These are phyloP conservation scores for Erythrocercus mccallii DNA, from an alignment of 2,113 vertebrate species.

Conservation along the genomic window DNA sequence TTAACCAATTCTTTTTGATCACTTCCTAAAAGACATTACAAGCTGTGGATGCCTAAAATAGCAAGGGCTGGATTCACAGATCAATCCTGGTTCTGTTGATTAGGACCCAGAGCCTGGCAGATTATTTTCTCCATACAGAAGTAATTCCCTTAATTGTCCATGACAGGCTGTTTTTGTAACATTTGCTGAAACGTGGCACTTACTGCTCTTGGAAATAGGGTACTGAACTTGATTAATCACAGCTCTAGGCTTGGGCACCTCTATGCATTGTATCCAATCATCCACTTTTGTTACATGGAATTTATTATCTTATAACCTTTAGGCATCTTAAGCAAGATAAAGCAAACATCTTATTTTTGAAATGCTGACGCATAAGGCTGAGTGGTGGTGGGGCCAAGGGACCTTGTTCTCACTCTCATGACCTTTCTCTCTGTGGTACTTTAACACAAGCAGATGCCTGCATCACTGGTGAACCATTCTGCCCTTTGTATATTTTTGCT, in stretches of 20 bases:
- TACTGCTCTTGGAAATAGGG: not conserved
- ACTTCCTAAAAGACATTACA: not conserved
- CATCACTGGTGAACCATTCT: not conserved
- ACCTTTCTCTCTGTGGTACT: not conserved
- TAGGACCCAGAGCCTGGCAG: not conserved
- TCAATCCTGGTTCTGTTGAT: not conserved
- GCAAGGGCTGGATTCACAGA: not conserved
- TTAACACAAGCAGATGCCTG: not conserved
- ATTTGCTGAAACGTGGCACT: not conserved
- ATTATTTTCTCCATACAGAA: not conserved
- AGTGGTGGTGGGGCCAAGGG: not conserved
- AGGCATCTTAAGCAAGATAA: not conserved
- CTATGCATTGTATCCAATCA: not conserved
- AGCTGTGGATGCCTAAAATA: slow-evolving; percentile 6
- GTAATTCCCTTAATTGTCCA: not conserved
- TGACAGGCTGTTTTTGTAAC: not conserved
- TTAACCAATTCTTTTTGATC: slow-evolving; percentile 18
- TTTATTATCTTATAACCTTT: not conserved
- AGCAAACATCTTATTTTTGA: not conserved
- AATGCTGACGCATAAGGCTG: not conserved
- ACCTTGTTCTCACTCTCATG: not conserved
- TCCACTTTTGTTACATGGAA: not conserved
- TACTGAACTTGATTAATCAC: not conserved
- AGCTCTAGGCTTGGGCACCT: not conserved
- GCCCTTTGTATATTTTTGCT: not conserved